A percentile compares a stretch with the other conserved stretches of the same genome.
phyloP scores from a whole-genome alignment of 2,888 invertebrate genomes.

The Pristionchus fissidentatus region DNA sequence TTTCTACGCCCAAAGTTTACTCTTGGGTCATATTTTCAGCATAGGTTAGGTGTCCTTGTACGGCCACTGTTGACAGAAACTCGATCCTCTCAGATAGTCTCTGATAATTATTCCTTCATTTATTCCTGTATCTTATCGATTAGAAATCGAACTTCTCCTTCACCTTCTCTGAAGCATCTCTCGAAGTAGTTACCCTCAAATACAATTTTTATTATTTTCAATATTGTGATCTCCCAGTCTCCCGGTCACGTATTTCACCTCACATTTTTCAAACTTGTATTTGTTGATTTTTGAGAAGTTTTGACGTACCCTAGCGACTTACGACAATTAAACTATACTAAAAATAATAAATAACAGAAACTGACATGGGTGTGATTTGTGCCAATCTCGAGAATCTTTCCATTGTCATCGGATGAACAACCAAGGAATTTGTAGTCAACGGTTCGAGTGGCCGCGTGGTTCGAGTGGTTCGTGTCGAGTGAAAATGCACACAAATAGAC shows the following conservation, averaged over 20 bases:
- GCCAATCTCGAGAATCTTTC: background rate
- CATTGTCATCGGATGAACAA: background rate
- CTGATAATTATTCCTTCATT: no score
- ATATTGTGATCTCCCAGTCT: no score
- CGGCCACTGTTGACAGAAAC: no score
- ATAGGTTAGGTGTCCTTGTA: no score
- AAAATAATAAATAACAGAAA: background rate
- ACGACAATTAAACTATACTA: background rate
- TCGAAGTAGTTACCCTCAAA: background rate
- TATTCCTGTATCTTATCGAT: background rate
- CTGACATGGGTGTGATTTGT: slow-evolving; percentile 9
- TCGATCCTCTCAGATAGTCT: no score
- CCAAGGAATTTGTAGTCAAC: background rate
- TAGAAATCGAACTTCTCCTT: background rate
- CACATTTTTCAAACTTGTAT: no score
- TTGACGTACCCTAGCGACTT: background rate
- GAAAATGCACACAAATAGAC: background rate
- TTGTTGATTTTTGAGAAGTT: no score
- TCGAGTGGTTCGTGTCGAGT: background rate
- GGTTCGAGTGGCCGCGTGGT: background rate
- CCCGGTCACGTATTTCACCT: no score
- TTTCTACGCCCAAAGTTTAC: no score
- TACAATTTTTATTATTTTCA: no score
- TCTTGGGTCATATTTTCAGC: no score
- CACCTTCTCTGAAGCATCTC: background rate